Conservation (phyloP, 2,113 vertebrate species). For the Onychostruthus taczanowskii region DNA sequence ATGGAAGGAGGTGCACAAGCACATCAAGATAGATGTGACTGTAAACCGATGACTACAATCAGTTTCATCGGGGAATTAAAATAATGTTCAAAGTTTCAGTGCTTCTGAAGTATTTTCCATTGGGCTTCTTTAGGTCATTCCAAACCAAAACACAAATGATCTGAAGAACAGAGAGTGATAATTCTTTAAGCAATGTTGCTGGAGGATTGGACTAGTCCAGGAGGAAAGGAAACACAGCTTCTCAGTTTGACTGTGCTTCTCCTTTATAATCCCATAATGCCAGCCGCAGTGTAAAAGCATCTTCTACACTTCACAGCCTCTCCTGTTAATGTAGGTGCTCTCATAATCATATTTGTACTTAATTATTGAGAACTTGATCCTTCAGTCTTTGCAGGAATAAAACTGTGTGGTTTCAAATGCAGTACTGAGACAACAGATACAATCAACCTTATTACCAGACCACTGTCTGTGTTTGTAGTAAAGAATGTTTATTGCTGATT, state of each 20-base stretch:
- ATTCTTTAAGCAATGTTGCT: neutral
- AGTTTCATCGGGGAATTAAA: neutral
- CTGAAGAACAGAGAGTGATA: neutral
- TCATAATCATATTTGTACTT: neutral
- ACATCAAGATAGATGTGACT: neutral
- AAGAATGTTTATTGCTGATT: neutral
- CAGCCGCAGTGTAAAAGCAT: neutral
- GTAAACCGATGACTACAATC: neutral
- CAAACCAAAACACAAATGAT: neutral
- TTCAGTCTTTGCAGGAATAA: neutral
- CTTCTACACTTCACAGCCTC: neutral
- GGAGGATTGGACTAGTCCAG: neutral
- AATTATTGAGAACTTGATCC: neutral
- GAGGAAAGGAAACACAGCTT: neutral
- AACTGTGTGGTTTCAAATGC: neutral
- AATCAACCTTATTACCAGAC: neutral
- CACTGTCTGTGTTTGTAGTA: neutral
- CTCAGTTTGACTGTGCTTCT: neutral
- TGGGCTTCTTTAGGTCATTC: neutral
- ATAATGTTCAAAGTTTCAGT: neutral
- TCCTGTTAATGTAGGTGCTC: neutral
- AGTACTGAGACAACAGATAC: neutral
- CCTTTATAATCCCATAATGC: neutral
- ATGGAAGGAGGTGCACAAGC: neutral
- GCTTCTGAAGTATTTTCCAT: neutral